phyloP scores from a whole-genome alignment of 2,888 invertebrate genomes.

The Scaptodrosophila latifasciaeformis region DNA sequence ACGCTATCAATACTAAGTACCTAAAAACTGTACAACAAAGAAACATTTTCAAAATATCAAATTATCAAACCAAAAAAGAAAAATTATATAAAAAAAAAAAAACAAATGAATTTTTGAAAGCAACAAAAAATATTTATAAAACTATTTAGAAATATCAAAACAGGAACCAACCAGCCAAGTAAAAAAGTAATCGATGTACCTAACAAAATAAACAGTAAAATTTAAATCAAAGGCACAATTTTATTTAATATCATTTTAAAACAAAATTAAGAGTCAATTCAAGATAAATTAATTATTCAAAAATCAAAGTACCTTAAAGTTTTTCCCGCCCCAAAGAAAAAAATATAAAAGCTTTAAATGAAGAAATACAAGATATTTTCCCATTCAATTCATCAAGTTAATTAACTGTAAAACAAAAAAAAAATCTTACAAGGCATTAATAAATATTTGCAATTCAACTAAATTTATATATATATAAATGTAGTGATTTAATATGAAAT shows the following conservation, averaged over 20 bases:
- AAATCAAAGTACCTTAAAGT: no score
- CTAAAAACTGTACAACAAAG: constrained; percentile 31
- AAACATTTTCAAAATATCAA: constrained; percentile 11
- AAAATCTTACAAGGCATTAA: no score
- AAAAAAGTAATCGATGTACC: constrained; percentile 45
- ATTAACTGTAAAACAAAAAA: background rate
- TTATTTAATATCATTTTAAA: constrained; percentile 24
- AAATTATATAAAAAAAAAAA: constrained; percentile 24
- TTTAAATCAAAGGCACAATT: constrained; percentile 40
- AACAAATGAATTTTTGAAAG: constrained; percentile 25
- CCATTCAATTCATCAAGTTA: no score
- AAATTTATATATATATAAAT: constrained; percentile 34
- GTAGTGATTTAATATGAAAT: no score
- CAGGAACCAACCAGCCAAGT: constrained; percentile 65
- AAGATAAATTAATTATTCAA: no score
- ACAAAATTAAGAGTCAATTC: background rate
- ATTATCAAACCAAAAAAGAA: constrained; percentile 18
- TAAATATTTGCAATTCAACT: constrained; percentile 47
- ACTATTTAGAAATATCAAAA: constrained; percentile 22
- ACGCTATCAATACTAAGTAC: constrained; percentile 20
- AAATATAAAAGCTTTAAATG: no score
- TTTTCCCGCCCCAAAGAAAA: no score
- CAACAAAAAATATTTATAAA: constrained; percentile 22
- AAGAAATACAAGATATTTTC: background rate
- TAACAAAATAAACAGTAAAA: constrained; percentile 32